A percentile compares a stretch with the other conserved stretches of the same genome.
Evolutionary conservation across 2,888 invertebrate species (phyloP).

Genomic region (Meiosimyza platycephala): DNA sequence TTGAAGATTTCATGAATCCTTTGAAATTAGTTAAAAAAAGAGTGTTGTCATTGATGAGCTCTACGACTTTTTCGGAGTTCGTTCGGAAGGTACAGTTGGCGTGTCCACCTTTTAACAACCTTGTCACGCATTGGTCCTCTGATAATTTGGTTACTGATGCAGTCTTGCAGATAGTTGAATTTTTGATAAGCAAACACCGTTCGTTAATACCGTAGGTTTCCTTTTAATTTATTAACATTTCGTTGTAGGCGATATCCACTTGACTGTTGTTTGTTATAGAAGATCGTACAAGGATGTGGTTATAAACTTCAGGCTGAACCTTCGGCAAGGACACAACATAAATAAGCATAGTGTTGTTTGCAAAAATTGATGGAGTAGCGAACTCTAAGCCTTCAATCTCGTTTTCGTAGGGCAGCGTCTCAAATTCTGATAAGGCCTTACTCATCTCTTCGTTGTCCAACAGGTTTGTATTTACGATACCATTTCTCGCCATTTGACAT

Average conservation of each 20-base stretch:
- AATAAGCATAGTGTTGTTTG: too few relatives aligned
- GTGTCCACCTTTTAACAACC: conserved; percentile 33
- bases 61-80: too few relatives aligned
- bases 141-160: conserved; percentile 18
- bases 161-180: conserved; percentile 33
- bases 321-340: too few relatives aligned
- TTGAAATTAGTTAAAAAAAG: too few relatives aligned
- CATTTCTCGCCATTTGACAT: conserved; percentile 36
- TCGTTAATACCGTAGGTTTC: background rate
- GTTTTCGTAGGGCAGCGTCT: background rate
- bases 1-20: too few relatives aligned
- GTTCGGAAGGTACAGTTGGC: too few relatives aligned
- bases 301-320: too few relatives aligned
- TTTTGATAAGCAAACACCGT: conserved; percentile 28
- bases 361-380: background rate
- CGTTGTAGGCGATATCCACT: background rate
- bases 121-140: conserved; percentile 34
- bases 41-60: too few relatives aligned
- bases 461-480: conserved; percentile 39
- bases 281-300: too few relatives aligned
- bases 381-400: background rate
- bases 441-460: conserved; percentile 10
- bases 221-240: background rate
- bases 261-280: too few relatives aligned
- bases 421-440: background rate